Evolutionary conservation across 2,113 vertebrate species (phyloP).

Genomic region (Galeopterus variegatus): DNA sequence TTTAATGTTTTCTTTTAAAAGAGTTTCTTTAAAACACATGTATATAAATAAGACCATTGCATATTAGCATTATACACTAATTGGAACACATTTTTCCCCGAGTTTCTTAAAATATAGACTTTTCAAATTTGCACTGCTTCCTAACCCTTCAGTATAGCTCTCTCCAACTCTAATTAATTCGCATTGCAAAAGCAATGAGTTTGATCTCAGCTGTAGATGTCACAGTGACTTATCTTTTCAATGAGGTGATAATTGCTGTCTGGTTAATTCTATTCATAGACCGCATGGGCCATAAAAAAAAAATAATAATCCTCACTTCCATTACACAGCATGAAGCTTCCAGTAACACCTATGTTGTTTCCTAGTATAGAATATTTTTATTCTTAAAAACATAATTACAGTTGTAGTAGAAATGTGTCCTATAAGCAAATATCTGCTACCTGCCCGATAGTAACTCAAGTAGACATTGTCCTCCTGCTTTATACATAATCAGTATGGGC

Average conservation of each 20-base stretch:
- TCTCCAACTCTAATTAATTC: constrained; percentile 83
- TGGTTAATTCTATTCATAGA: constrained; percentile 80
- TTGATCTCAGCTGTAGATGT: constrained; percentile 83
- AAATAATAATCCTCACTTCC: constrained; percentile 75
- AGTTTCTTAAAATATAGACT: constrained; percentile 77
- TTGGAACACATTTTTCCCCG: constrained; percentile 72
- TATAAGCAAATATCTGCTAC: constrained; percentile 30
- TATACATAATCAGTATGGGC: neutral
- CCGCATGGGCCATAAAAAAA: constrained; percentile 67
- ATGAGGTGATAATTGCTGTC: constrained; percentile 80
- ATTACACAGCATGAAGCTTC: constrained; percentile 68
- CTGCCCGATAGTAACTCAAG: neutral
- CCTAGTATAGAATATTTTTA: constrained; percentile 54
- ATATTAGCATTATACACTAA: constrained; percentile 51
- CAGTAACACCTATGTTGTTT: constrained; percentile 68
- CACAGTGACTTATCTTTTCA: constrained; percentile 80
- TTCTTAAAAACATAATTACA: constrained; percentile 58
- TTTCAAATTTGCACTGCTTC: constrained; percentile 74
- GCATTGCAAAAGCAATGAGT: constrained; percentile 78
- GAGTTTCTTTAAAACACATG: constrained; percentile 33
- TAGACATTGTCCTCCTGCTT: neutral
- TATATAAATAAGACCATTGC: constrained; percentile 73
- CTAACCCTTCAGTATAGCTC: constrained; percentile 67
- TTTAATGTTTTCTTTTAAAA: constrained; percentile 75
- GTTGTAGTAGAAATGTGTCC: constrained; percentile 28